These are phyloP conservation scores for Scolopax mira DNA, from an alignment of 2,113 vertebrate species.

Conservation along the genomic window DNA sequence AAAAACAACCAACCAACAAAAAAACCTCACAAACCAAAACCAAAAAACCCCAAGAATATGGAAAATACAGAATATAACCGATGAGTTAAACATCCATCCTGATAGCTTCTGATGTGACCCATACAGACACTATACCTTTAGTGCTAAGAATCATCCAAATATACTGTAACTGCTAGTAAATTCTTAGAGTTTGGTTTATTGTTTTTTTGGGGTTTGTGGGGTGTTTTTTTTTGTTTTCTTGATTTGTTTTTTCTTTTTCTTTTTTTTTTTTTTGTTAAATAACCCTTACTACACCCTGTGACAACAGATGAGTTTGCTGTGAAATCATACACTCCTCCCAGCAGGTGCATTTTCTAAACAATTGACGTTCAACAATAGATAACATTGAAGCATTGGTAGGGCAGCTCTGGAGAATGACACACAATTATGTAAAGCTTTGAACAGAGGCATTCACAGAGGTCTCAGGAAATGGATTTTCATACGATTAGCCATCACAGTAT, in stretches of 20 bases:
- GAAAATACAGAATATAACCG: not conserved
- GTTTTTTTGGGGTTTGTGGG: not conserved
- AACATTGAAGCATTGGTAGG: not conserved
- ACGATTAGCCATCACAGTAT: not conserved
- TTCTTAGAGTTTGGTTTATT: not conserved
- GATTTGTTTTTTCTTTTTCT: not conserved
- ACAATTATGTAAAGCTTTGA: constrained; percentile 7
- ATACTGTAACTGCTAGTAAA: not conserved
- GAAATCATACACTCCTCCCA: not conserved
- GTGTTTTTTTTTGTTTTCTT: not conserved
- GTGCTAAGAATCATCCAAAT: not conserved
- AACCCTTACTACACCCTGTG: not conserved
- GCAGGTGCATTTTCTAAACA: not conserved
- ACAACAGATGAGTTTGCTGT: not conserved
- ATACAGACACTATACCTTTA: not conserved
- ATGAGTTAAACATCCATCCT: not conserved
- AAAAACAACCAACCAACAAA: not conserved
- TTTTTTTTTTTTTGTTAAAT: not conserved
- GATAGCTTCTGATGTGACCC: not conserved
- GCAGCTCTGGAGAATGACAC: not conserved
- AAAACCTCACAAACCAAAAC: not conserved
- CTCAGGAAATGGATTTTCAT: constrained; percentile 37
- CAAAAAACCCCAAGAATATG: not conserved
- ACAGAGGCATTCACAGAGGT: constrained; percentile 15
- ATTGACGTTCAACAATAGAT: not conserved